Base-by-base conservation (phyloP, 2,888 invertebrate species). In the Drosophila neotestacea region DNA sequence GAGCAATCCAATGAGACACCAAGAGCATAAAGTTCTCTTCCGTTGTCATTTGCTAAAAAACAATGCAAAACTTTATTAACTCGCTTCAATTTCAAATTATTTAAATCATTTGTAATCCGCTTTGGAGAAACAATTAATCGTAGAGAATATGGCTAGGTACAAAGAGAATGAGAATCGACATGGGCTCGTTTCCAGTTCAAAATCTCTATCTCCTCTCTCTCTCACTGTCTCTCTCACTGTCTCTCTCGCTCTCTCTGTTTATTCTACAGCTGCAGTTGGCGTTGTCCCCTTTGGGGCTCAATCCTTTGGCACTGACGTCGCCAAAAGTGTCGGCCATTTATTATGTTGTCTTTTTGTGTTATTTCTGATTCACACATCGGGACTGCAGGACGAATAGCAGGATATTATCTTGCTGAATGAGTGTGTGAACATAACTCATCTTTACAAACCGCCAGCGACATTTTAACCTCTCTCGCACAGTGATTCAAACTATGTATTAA, bases 121-220 rank as follows among this genome's bases (percentile, higher is more conserved):
- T 87, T 76, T 72, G 68, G 56, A 61, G 70, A 64, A 66, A 51
- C 82, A 87, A 83, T 83, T 83, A 83, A 83, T 85, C 79, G 87
- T 61, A 65, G 67, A 63, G 73, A 52, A 69, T 70, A 16, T 1
- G 16, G 16, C 16, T 16, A 54, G 41, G 36, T 59, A 42, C 36
- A 56, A 22, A 13, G 27, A 34, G 5, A 36, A 47, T 22, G 22
- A 38, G 36, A n/a, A 22, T 44, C 44, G n/a, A 27, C 28, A 13
- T 10, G 34, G 38, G n/a, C 42, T 28, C 16, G 28, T 36, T 54
- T 62, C 9, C 32, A 61, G 55, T 54, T 32, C 38, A 28, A 36
- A 44, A 46, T 34, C 38, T 55, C 32, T 38, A 13, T 54, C 41
- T 30, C 41, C 9, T 44, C 34, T 28, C 16, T 52, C 1, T 22